Base-by-base conservation (phyloP, 30 jellyfish, hydroid and myxozoan genomes). In the Haliclystus octoradiatus region DNA sequence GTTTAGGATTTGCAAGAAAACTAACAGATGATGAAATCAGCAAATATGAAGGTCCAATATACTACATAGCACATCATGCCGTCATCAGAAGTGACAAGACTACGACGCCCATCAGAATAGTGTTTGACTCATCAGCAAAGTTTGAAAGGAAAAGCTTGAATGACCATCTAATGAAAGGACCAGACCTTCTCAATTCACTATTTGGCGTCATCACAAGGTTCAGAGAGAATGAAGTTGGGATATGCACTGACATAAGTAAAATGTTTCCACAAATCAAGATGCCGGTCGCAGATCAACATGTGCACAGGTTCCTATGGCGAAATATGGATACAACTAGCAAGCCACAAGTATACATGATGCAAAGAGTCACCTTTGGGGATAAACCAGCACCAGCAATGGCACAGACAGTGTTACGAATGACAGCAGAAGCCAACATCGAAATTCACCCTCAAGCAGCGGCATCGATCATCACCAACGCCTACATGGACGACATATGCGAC, bases 151-250 rank as follows among this genome's bases (percentile, higher is more conserved):
- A 68, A 49, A 72, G 50, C 63, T 76, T 82, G 31, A 82, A 73
- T 52, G 94, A 67, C 63, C 74, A 73, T 68, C 62, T 80, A 72
- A 35, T 61, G 81, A 80, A 80, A 71, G 94, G 87, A 64, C 94
- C 84, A 61, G 62, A 66, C 28, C 64, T 75, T 19, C 71, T 23
- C 66, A 72, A 73, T 9, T 31, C 52, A 26, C 23, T n/a, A n/a
- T n/a, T n/a, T n/a, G n/a, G n/a, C n/a, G n/a, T n/a, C n/a, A n/a
- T n/a, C n/a, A 50, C 34, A 7, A 3, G 70, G 14, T 66, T 66
- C 72, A 3, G 69, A 29, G 76, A 34, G 35, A 31, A 33, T 14
- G 30, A 31, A 15, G 34, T 51, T 4, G 89, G 75, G 12, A 1
- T 76, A 9, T 22, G 33, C 33, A 75, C 69, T 3, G 89, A 76